Percentiles rank a stretch among this genome's conserved stretches.
phyloP scores from a whole-genome alignment of 2,113 vertebrate genomes.

The Eclectus roratus region DNA sequence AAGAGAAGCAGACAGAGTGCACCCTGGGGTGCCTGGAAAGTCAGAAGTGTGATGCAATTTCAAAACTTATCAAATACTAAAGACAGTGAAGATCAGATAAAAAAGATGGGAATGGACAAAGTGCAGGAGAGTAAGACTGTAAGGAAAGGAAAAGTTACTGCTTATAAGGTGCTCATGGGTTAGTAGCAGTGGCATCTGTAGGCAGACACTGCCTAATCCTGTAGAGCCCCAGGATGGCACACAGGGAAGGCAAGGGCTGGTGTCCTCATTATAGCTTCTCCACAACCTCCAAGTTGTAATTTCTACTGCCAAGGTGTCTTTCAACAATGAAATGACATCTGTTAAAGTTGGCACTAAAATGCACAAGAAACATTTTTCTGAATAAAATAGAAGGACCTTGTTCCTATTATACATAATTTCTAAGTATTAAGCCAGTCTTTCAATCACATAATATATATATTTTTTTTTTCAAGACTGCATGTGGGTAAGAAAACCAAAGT shows the following conservation, averaged over 20 bases:
- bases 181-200: background rate
- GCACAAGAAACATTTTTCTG: background rate
- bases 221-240: background rate
- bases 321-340: background rate
- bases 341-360: background rate
- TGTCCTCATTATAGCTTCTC: background rate
- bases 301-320: background rate
- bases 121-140: background rate
- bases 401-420: background rate
- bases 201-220: background rate
- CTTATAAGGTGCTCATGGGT: background rate
- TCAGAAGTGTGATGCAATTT: background rate
- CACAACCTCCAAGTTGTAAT: background rate
- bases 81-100: background rate
- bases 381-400: background rate
- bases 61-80: background rate
- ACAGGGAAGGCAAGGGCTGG: background rate
- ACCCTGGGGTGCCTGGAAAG: background rate
- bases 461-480: background rate
- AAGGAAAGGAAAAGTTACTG: background rate
- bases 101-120: background rate
- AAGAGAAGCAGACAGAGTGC: background rate
- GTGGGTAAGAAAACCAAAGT: background rate
- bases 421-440: background rate
- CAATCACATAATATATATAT: background rate